Conservation (phyloP, 1,140 invertebrate genomes). For the Drosophila pseudoobscura region DNA sequence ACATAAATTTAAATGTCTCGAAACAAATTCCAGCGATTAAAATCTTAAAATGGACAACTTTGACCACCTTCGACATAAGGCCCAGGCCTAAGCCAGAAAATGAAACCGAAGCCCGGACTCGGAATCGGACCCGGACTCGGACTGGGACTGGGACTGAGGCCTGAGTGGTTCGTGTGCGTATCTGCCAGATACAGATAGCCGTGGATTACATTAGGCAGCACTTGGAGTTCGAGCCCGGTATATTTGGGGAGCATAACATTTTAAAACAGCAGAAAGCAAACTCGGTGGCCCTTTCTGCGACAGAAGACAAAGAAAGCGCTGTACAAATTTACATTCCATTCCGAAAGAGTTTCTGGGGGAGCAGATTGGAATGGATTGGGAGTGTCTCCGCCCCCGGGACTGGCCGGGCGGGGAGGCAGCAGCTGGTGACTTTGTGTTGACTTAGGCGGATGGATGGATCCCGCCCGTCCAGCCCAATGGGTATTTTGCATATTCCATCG, state of each 20-base stretch:
- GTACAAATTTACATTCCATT: conserved; percentile 67
- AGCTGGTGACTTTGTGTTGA: conserved; percentile 51
- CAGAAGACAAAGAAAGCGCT: conserved; percentile 54
- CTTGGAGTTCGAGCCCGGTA: conserved; percentile 16
- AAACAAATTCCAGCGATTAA: conserved; percentile 67
- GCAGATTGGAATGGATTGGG: conserved; percentile 10
- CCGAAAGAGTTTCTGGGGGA: conserved; percentile 48
- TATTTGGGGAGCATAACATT: conserved; percentile 18
- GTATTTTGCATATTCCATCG: conserved; percentile 79
- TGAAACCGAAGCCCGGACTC: conserved; percentile 10
- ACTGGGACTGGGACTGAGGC: neutral
- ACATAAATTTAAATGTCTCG: conserved; percentile 62
- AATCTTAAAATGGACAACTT: conserved; percentile 52
- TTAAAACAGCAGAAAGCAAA: conserved; percentile 25
- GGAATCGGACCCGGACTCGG: neutral
- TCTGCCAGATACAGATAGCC: conserved; percentile 47
- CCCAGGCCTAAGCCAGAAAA: conserved; percentile 7
- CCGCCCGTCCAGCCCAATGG: conserved; percentile 43
- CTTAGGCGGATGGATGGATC: conserved; percentile 57
- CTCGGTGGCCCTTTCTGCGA: conserved; percentile 30
- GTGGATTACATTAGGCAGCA: conserved; percentile 42
- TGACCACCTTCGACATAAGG: conserved; percentile 46
- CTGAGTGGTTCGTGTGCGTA: conserved; percentile 45
- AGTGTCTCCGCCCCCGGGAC: conserved; percentile 2
- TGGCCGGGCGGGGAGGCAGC: conserved; percentile 11